These are phyloP conservation scores for Camptogramma bilineatum DNA, from an alignment of 2,888 invertebrate genomes.

Conservation along the genomic window DNA sequence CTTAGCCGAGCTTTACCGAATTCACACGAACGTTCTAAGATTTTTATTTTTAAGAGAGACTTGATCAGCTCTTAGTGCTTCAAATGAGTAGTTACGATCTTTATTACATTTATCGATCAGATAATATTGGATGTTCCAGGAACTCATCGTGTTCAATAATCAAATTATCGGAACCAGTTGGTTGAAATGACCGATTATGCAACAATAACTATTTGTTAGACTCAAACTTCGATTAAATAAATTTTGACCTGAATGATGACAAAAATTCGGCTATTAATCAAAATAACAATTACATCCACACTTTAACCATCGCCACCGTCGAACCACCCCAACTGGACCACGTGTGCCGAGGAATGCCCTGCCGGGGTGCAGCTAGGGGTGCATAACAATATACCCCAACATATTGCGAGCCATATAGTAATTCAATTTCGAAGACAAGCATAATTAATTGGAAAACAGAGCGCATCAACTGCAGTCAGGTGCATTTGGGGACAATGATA, in stretches of 20 bases:
- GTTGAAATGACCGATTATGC: no score
- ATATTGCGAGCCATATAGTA: slow-evolving; percentile 65
- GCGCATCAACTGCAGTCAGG: slow-evolving; percentile 44
- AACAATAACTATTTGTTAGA: no score
- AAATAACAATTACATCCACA: slow-evolving; percentile 41
- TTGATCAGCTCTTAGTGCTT: background rate
- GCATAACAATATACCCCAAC: slow-evolving; percentile 58
- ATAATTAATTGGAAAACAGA: slow-evolving; percentile 47
- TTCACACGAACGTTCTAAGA: background rate
- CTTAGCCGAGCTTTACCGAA: slow-evolving; percentile 40
- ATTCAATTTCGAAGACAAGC: slow-evolving; percentile 61
- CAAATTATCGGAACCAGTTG: no score
- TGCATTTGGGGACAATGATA: slow-evolving; percentile 32
- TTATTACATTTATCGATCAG: no score
- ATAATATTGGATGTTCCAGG: no score
- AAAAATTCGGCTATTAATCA: slow-evolving; percentile 37
- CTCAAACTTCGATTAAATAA: background rate
- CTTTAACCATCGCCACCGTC: slow-evolving; percentile 42
- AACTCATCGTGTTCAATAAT: no score
- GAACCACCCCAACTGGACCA: slow-evolving; percentile 53
- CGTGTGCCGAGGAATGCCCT: slow-evolving; percentile 74
- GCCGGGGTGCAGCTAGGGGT: slow-evolving; percentile 46
- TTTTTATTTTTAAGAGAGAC: slow-evolving; percentile 1
- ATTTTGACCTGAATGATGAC: slow-evolving; percentile 1
- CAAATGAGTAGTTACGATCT: no score